Percentiles rank a stretch among this genome's conserved stretches.
These are phyloP conservation scores for Pachycephus smyrnensis DNA, from an alignment of 2,888 invertebrate genomes.

Conservation along the genomic window DNA sequence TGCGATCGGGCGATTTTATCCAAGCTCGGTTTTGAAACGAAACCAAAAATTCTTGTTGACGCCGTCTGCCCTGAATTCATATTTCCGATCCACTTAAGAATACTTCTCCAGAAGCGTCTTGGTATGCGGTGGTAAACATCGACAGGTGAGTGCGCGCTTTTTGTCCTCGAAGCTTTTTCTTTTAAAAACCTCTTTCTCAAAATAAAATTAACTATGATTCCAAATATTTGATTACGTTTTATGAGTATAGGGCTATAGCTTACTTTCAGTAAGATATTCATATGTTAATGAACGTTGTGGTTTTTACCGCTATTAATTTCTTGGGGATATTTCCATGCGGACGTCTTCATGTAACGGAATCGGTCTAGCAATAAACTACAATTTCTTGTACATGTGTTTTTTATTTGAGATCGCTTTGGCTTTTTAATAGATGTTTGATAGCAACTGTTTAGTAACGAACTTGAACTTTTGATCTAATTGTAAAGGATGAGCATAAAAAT, in stretches of 20 bases:
- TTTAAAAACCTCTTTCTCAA: not conserved
- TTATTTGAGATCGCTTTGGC: not conserved
- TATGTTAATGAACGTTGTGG: too few species aligned
- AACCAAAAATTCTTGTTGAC: constrained; percentile 10
- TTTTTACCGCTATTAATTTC: not conserved
- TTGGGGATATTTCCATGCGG: not conserved
- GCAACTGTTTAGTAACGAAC: too few species aligned
- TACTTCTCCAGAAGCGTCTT: constrained; percentile 40
- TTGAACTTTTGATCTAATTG: too few species aligned
- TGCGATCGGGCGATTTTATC: constrained; percentile 26
- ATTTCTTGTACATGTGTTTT: not conserved
- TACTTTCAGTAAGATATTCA: too few species aligned
- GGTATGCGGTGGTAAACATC: constrained; percentile 61
- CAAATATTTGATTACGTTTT: too few species aligned
- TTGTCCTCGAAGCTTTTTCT: constrained; percentile 5
- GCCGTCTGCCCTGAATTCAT: not conserved
- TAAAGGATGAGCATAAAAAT: too few species aligned
- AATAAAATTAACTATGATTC: too few species aligned
- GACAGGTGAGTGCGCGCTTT: constrained; percentile 38
- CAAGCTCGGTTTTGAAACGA: constrained; percentile 5
- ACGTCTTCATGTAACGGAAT: not conserved
- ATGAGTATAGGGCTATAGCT: too few species aligned
- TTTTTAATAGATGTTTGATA: not conserved
- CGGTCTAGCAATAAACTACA: not conserved
- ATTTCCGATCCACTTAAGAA: constrained; percentile 16